Percentiles rank a stretch among this genome's conserved stretches.
Conservation (phyloP, 2,113 vertebrate species). For the Empidonax traillii region DNA sequence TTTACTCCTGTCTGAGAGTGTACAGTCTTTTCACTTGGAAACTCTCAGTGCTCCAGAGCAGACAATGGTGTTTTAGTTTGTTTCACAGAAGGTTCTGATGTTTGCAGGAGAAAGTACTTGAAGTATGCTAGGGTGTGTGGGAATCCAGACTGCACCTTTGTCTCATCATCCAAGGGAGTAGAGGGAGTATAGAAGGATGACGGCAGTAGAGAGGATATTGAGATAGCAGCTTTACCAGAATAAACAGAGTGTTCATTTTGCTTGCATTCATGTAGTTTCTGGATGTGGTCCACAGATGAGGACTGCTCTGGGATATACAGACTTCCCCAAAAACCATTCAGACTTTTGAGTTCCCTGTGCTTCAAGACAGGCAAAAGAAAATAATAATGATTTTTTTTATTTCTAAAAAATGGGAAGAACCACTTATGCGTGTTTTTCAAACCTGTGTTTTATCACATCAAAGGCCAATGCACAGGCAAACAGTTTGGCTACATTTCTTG, state of each 20-base stretch:
- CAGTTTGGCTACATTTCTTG: neutral
- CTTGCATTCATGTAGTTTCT: neutral
- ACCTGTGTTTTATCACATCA: neutral
- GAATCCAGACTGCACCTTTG: neutral
- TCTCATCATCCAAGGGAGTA: neutral
- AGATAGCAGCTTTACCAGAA: neutral
- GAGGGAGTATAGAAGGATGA: neutral
- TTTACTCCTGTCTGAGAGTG: neutral
- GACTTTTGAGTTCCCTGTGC: neutral
- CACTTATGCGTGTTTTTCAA: neutral
- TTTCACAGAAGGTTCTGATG: neutral
- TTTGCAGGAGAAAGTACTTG: neutral
- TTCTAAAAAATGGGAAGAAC: neutral
- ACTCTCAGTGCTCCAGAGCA: neutral
- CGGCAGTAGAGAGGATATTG: neutral
- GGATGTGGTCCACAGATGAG: neutral
- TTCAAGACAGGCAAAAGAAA: neutral
- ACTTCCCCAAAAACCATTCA: neutral
- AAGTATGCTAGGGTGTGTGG: neutral
- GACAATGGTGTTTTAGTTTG: neutral
- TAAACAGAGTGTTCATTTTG: neutral
- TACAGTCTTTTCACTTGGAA: neutral
- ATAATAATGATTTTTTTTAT: accelerated
- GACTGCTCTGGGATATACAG: neutral
- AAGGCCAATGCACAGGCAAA: neutral